Percentiles rank a stretch among this genome's conserved stretches.
Evolutionary conservation across 2,797 vertebrate genomes (phyloP).

Genomic region (Cichlasoma orientale): DNA sequence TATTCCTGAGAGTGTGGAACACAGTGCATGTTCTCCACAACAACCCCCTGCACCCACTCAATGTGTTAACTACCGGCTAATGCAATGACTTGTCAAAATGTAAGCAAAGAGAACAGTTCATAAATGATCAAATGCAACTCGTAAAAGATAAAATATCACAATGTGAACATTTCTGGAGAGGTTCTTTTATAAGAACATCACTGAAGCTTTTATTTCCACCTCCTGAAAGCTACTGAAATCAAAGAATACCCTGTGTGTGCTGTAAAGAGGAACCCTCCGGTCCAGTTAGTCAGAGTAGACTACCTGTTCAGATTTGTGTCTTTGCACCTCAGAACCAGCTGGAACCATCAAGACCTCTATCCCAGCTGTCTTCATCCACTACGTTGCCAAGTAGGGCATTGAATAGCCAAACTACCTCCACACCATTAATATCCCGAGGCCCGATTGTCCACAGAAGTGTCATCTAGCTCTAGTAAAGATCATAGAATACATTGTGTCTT

Average conservation of each 20-base stretch:
- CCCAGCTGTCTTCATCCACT: not conserved
- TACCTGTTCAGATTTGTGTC: not conserved
- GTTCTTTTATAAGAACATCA: not conserved
- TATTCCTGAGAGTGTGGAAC: conserved; percentile 7
- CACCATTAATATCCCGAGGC: not conserved
- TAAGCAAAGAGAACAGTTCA: not conserved
- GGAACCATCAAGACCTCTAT: not conserved
- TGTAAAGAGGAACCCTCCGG: not conserved
- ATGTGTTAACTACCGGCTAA: conserved; percentile 35
- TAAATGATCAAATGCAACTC: not conserved
- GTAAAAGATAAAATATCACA: not conserved
- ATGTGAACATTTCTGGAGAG: not conserved
- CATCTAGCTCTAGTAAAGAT: not conserved
- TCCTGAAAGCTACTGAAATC: not conserved
- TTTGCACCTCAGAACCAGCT: not conserved
- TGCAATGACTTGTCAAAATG: conserved; percentile 27
- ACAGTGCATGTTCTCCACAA: conserved; percentile 39
- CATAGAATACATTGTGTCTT: not conserved
- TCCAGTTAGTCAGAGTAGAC: not conserved
- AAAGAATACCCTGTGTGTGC: not conserved
- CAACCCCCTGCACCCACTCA: not conserved
- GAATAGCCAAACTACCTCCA: not conserved
- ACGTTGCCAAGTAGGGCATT: not conserved
- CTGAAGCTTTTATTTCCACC: not conserved
- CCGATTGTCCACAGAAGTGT: not conserved